These are phyloP conservation scores for Pelecanoides urinatrix DNA, from an alignment of 2,113 vertebrate genomes.

Conservation along the genomic window DNA sequence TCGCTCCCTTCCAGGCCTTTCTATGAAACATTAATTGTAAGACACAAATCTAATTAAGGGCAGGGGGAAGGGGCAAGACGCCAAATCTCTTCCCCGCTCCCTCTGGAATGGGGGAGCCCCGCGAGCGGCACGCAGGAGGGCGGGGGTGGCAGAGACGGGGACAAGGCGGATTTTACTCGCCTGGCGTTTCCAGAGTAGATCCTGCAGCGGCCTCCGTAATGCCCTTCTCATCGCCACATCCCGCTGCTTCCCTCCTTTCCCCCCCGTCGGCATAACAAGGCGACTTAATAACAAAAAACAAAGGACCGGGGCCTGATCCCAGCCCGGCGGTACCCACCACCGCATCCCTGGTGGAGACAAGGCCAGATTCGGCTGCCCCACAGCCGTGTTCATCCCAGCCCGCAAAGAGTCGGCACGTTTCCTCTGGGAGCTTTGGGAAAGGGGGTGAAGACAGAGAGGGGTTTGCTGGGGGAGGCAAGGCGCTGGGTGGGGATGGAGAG, in stretches of 20 bases:
- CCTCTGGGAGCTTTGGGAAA: not conserved
- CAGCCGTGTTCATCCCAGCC: not conserved
- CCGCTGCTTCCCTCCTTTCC: accelerated
- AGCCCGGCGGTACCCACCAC: accelerated
- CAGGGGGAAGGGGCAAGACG: not conserved
- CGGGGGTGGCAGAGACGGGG: not conserved
- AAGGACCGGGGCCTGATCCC: accelerated
- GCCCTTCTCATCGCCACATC: not conserved
- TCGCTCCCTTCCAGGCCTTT: not conserved
- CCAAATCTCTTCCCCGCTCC: not conserved
- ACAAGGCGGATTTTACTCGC: not conserved
- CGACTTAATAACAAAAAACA: not conserved
- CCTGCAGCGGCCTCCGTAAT: accelerated
- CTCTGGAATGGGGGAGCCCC: slow-evolving; percentile 23
- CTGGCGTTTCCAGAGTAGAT: not conserved
- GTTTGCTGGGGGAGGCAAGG: not conserved
- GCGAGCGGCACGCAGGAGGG: not conserved
- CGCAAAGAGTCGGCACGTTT: accelerated
- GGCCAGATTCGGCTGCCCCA: accelerated
- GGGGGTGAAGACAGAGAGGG: not conserved
- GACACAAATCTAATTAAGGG: not conserved
- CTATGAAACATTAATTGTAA: not conserved
- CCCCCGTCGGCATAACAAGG: accelerated
- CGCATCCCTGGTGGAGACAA: accelerated
- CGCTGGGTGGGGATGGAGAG: not conserved